Conservation (phyloP, 2,888 invertebrate species). For the Hedya salicella region DNA sequence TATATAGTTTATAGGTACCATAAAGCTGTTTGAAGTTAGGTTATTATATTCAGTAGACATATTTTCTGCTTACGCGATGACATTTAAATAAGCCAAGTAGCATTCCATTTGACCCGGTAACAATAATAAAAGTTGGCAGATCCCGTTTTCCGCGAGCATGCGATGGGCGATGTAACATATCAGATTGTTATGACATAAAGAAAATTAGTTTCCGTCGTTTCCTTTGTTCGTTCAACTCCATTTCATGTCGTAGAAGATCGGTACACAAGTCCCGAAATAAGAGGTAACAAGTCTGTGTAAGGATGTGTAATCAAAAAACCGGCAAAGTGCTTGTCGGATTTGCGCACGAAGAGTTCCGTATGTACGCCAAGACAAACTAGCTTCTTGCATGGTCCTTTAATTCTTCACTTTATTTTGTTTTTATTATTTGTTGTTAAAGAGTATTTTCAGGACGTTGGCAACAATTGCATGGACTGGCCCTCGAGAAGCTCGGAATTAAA, state of each 20-base stretch:
- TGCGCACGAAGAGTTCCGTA: too few relatives aligned
- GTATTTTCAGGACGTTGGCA: too few relatives aligned
- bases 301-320: conserved; percentile 32
- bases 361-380: too few relatives aligned
- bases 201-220: conserved; percentile 50
- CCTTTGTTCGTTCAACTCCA: conserved; percentile 48
- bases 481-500: too few relatives aligned
- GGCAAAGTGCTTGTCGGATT: too few relatives aligned
- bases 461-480: too few relatives aligned
- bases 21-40: too few relatives aligned
- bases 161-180: conserved; percentile 45
- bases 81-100: conserved; percentile 18
- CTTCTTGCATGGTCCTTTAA: too few relatives aligned
- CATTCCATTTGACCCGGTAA: conserved; percentile 20
- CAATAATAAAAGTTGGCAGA: conserved; percentile 49
- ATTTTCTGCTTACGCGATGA: conserved; percentile 1
- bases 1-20: too few relatives aligned
- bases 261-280: conserved; percentile 18
- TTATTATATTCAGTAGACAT: neutral
- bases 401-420: too few relatives aligned
- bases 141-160: conserved; percentile 45
- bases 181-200: conserved; percentile 52
- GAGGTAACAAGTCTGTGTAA: conserved; percentile 6
- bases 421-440: too few relatives aligned
- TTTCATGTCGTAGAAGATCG: conserved; percentile 23